Evolutionary conservation across 53 echinoderm and acorn worm genomes (phyloP), one percentile per base, ranked within the genome.

Genomic region (Paelopatides confundens): DNA sequence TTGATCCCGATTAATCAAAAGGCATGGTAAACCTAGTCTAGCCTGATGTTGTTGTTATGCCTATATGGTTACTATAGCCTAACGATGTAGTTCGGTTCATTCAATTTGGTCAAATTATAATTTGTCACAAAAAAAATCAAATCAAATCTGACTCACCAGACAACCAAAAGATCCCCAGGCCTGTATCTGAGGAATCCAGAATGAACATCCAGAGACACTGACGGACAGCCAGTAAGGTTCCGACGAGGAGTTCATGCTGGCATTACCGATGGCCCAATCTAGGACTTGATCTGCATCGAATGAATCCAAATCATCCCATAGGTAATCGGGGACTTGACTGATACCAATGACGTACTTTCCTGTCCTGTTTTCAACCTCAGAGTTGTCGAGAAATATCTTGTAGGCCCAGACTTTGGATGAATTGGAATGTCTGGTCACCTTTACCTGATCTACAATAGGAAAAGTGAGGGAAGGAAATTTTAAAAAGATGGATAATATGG

Each of bases 321-420:
- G 18, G 29, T 63, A 21, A 24, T 12, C 2, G 18, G 84, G 84
- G 2, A 97, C 85, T 31, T 95, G 92, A 6, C 86, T 67, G 49
- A 95, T 58, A 26, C 90, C 90, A 11, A 92, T 58, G 83, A 89
- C 81, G 82, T 97, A 95, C 50, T 89, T 92, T 32, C 94, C 91
- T 1, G 88, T 86, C 33, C 81, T 90, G 87, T 93, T 85, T 35
- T 87, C 90, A 39, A 97, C 82, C 69, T 90, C 91, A 6, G 87
- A 53, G 48, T 86, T 86, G 83, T 88, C 86, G 14, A 92, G 68
- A 69, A 90, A 90, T 23, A 88, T 48, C 9, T 70, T 26, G 68
- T 90, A 91, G 15, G 68, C 88, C 77, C 63, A 36, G 48, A 7
- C 35, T 15, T 63, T n/a, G 47, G 65, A 36, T 4, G 69, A 6